phyloP scores from a whole-genome alignment of 1,140 invertebrate species.

The Pantala flavescens region DNA sequence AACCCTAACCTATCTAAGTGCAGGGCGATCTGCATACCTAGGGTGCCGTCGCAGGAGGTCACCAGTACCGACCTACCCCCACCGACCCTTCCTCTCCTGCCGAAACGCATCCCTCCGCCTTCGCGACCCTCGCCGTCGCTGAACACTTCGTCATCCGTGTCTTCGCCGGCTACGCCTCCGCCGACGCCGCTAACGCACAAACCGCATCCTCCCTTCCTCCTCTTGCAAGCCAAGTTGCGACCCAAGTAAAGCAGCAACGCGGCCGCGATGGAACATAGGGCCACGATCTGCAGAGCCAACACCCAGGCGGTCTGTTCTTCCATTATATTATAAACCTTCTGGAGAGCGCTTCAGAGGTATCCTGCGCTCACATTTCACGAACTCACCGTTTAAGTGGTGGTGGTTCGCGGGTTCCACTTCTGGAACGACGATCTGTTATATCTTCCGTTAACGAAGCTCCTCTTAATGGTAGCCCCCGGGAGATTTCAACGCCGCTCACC shows the following conservation, averaged over 20 bases:
- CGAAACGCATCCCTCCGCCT: slow-evolving; percentile 28
- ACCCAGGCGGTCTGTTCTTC: slow-evolving; percentile 64
- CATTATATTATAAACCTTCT: slow-evolving; percentile 44
- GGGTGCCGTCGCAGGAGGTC: slow-evolving; percentile 62
- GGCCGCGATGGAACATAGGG: slow-evolving; percentile 64
- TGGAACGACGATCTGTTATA: too few species aligned
- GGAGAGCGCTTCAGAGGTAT: too few species aligned
- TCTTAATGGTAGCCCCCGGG: too few species aligned
- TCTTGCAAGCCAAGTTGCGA: slow-evolving; percentile 29
- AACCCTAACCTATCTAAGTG: slow-evolving; percentile 39
- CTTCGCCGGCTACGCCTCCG: not conserved
- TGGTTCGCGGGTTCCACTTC: too few species aligned
- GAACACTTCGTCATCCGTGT: not conserved
- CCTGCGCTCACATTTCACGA: too few species aligned
- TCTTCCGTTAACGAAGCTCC: too few species aligned
- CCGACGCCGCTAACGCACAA: not conserved
- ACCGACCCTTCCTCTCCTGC: slow-evolving; percentile 27
- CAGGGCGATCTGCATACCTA: slow-evolving; percentile 52
- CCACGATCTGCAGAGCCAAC: slow-evolving; percentile 62
- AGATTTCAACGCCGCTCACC: too few species aligned
- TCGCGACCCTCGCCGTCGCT: slow-evolving; percentile 18
- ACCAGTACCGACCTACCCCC: slow-evolving; percentile 45
- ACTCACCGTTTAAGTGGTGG: too few species aligned
- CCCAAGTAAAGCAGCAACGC: slow-evolving; percentile 62
- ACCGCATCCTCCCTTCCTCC: not conserved